A percentile compares a stretch with the other conserved stretches of the same genome.
Conservation (phyloP, 2,797 vertebrate species). For the Periophthalmus magnuspinnatus region DNA sequence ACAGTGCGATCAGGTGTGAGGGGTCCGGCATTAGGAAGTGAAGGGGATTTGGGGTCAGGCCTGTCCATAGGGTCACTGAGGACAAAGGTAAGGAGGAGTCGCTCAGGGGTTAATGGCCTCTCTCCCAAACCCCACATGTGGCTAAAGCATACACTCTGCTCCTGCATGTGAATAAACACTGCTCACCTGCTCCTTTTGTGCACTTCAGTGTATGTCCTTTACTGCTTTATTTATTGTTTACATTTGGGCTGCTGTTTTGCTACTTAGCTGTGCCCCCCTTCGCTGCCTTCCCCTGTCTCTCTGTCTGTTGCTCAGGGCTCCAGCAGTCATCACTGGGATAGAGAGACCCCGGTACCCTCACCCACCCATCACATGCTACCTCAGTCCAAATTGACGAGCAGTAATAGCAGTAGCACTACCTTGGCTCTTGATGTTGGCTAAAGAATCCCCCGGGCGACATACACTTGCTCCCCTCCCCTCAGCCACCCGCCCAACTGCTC, state of each 20-base stretch:
- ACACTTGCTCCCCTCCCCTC: slow-evolving; percentile 48
- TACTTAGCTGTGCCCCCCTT: slow-evolving; percentile 49
- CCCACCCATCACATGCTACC: slow-evolving; percentile 2
- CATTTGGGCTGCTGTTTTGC: slow-evolving; percentile 35
- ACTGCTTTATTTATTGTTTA: slow-evolving; percentile 12
- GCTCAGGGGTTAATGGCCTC: slow-evolving; percentile 44
- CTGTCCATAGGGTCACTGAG: slow-evolving; percentile 44
- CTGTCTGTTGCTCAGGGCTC: slow-evolving; percentile 63
- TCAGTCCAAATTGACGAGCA: slow-evolving; percentile 36
- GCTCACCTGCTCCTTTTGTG: background rate
- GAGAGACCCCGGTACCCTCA: slow-evolving; percentile 62
- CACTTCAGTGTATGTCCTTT: background rate
- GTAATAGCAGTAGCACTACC: slow-evolving; percentile 31
- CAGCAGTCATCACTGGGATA: slow-evolving; percentile 64
- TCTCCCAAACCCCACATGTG: slow-evolving; percentile 43
- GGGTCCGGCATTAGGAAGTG: background rate
- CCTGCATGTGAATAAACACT: slow-evolving; percentile 9
- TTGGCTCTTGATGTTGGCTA: slow-evolving; percentile 65
- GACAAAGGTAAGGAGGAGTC: slow-evolving; percentile 57
- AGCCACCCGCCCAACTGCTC: slow-evolving; percentile 53
- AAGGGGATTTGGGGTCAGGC: background rate
- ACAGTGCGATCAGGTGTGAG: slow-evolving; percentile 5
- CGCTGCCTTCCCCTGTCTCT: slow-evolving; percentile 42
- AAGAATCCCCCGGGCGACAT: slow-evolving; percentile 55
- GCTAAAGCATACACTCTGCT: slow-evolving; percentile 30